Percentiles rank a stretch among this genome's conserved stretches.
Evolutionary conservation across 1,140 invertebrate genomes (phyloP).

Genomic region (Drosophila burlai): DNA sequence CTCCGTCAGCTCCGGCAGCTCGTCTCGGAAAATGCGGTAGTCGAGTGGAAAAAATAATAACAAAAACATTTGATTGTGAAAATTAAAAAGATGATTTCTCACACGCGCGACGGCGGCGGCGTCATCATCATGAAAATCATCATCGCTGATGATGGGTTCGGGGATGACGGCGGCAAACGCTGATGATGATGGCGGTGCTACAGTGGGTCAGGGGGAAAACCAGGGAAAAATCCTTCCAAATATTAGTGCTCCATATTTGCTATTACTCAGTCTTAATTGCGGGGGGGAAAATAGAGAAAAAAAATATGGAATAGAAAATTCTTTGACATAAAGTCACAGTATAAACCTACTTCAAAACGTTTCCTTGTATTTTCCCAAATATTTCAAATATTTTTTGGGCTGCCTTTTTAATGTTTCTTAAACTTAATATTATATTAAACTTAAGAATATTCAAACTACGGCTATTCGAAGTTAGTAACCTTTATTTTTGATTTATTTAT

Average conservation of each 20-base stretch:
- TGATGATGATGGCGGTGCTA: constrained; percentile 36
- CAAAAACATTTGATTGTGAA: constrained; percentile 79
- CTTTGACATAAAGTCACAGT: neutral
- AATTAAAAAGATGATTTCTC: constrained; percentile 83
- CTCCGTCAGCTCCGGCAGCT: neutral
- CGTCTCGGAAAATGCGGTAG: constrained; percentile 49
- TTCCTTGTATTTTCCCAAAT: no score
- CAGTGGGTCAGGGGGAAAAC: neutral
- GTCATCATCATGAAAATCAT: constrained; percentile 41
- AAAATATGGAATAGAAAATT: no score
- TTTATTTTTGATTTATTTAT: neutral
- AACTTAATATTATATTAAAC: no score
- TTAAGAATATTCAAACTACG: no score
- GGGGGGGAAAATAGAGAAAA: neutral
- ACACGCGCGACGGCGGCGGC: constrained; percentile 54
- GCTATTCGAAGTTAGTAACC: no score
- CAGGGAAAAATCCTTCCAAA: neutral
- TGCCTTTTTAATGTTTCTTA: no score
- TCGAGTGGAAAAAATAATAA: constrained; percentile 57
- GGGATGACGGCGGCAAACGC: constrained; percentile 25
- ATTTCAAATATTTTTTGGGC: no score
- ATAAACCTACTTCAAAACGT: no score
- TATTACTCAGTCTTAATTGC: neutral
- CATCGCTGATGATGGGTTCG: constrained; percentile 23
- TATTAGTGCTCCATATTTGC: neutral